phyloP scores from a whole-genome alignment of 2,888 invertebrate species.

The Ennomos erosarius region DNA sequence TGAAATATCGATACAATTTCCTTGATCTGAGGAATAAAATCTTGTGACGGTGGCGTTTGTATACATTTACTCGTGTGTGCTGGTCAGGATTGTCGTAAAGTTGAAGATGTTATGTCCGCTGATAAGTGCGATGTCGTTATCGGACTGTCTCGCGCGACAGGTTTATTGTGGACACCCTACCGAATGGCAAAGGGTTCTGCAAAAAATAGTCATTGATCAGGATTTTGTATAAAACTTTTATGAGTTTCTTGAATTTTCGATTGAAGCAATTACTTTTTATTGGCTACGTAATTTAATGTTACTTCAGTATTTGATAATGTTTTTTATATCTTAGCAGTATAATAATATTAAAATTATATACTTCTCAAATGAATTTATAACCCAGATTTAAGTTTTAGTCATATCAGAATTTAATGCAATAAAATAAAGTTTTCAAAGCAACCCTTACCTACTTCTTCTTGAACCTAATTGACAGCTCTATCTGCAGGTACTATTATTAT shows the following conservation, averaged over 20 bases:
- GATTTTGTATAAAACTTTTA: constrained; percentile 38
- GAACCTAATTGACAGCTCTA: too few relatives aligned
- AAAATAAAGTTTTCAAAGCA: too few relatives aligned
- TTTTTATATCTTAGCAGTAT: too few relatives aligned
- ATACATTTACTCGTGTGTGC: constrained; percentile 76
- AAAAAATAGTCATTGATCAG: constrained; percentile 50
- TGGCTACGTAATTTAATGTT: constrained; percentile 16
- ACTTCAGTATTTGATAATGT: constrained; percentile 9
- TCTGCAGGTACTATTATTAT: too few relatives aligned
- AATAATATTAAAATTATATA: too few relatives aligned
- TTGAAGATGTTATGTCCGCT: constrained; percentile 80
- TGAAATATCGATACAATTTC: constrained; percentile 83
- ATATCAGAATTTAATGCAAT: too few relatives aligned
- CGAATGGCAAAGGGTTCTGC: constrained; percentile 62
- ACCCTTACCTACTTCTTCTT: too few relatives aligned
- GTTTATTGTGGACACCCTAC: constrained; percentile 82
- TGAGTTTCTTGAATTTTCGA: constrained; percentile 29
- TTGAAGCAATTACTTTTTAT: constrained; percentile 14
- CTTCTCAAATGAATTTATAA: too few relatives aligned
- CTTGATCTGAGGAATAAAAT: constrained; percentile 83
- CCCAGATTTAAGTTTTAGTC: too few relatives aligned
- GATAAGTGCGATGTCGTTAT: constrained; percentile 79
- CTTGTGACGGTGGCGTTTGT: constrained; percentile 73
- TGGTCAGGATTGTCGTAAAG: constrained; percentile 78
- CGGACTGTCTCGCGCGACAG: constrained; percentile 75